Evolutionary conservation across 2,888 invertebrate genomes (phyloP), one percentile per base, ranked within the genome.

Genomic region (Hedya salicella): DNA sequence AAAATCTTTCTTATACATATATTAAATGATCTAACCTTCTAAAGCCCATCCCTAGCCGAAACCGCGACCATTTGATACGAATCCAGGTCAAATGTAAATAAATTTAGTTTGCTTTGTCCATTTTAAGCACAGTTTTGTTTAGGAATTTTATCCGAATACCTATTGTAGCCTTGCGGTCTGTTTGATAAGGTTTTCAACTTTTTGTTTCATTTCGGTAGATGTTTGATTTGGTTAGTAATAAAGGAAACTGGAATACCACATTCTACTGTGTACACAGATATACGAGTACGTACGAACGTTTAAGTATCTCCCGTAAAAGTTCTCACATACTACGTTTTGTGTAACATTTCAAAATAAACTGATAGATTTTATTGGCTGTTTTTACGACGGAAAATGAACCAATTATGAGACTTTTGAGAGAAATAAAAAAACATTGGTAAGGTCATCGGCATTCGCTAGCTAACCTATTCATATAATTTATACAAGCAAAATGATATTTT

Each of bases 31-130:
- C 44, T 46, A 13, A 57, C 32, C 56, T 56, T 42, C 14, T n/a
- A 25, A 17, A 56, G 57, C 44, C 21, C 64, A 44, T 52, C 64
- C 52, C 59, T 65, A 46, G 39, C 2, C 17, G 9, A 39, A 60
- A 62, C 66, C 66, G 52, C 66, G 53, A 46, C 62, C 57, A 46
- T 52, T 54, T 63, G 63, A 57, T 62, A 32, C 60, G 48, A 54
- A 68, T 67, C 59, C 57, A 68, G 68, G 65, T 68, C 62, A 63
- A 60, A 68, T 32, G 44, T 49, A 68, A 60, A 68, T 64, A 62
- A 67, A 62, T 68, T 68, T 68, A 64, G 64, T 64, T 59, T 54
- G 53, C 54, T 66, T 66, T 61, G 66, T 54, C 53, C 53, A 39
- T 66, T 66, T 61, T 66, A 49, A 60, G 60, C 40, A 66, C 66